Evolutionary conservation across 1,140 invertebrate species (phyloP).

Genomic region (Steinernema feltiae): DNA sequence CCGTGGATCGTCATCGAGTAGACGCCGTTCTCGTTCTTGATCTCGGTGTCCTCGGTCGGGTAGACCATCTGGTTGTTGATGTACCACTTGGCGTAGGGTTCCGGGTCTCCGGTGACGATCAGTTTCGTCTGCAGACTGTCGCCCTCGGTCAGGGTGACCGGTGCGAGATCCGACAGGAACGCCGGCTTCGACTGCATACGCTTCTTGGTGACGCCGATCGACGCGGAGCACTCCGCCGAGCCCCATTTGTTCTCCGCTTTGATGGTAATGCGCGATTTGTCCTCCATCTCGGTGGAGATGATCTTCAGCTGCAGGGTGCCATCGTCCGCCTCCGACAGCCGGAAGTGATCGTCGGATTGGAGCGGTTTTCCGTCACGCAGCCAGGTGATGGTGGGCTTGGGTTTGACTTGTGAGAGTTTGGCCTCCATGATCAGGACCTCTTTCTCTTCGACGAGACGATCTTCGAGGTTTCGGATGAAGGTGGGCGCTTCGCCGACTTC

Average conservation of each 20-base stretch:
- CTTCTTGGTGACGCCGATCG: constrained; percentile 49
- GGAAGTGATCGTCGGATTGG: constrained; percentile 44
- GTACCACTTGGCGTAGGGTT: constrained; percentile 56
- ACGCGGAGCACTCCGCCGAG: constrained; percentile 43
- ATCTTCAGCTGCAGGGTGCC: constrained; percentile 40
- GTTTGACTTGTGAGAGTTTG: constrained; percentile 74
- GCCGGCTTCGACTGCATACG: constrained; percentile 44
- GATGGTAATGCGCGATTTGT: constrained; percentile 54
- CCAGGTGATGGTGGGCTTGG: constrained; percentile 66
- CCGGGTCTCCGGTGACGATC: constrained; percentile 53
- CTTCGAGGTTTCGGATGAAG: constrained; percentile 45
- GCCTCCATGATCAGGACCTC: constrained; percentile 75
- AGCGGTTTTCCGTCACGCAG: constrained; percentile 47
- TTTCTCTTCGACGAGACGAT: constrained; percentile 59
- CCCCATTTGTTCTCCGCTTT: constrained; percentile 53
- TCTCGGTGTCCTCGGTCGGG: constrained; percentile 54
- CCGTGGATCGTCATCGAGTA: constrained; percentile 84
- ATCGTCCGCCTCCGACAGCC: constrained; percentile 64
- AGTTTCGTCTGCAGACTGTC: constrained; percentile 49
- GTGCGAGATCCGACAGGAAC: constrained; percentile 49
- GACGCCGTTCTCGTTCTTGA: constrained; percentile 51
- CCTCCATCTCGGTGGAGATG: constrained; percentile 31
- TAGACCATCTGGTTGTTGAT: constrained; percentile 56
- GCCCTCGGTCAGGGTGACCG: constrained; percentile 50
- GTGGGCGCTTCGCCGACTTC: constrained; percentile 47